Conservation (phyloP, 2,888 invertebrate genomes). For the Amblyjoppa proteus region DNA sequence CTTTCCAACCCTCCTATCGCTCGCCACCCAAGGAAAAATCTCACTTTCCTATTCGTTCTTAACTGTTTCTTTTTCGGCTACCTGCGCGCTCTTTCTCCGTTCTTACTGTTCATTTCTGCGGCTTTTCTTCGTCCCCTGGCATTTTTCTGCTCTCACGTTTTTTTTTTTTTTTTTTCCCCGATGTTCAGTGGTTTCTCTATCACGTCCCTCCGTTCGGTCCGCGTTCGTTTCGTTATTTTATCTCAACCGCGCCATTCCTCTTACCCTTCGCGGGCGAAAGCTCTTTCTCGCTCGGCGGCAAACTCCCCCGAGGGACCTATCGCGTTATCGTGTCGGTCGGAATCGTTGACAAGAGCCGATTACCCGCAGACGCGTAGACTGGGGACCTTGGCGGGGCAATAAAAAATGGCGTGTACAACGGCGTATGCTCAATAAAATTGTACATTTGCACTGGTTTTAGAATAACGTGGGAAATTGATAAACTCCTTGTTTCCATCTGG, state of each 20-base stretch:
- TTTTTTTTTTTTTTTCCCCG: not conserved
- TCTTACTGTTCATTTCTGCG: conserved; percentile 14
- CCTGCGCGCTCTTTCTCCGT: conserved; percentile 37
- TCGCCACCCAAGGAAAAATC: conserved; percentile 36
- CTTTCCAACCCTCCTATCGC: conserved; percentile 41
- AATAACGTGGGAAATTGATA: too few relatives aligned
- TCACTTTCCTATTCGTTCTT: conserved; percentile 39
- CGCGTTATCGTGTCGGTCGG: conserved; percentile 9
- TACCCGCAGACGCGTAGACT: conserved; percentile 61
- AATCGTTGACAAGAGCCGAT: conserved; percentile 67
- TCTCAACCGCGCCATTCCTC: conserved; percentile 43
- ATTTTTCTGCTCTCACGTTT: conserved; percentile 13
- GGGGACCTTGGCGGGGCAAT: not conserved
- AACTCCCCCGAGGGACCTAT: conserved; percentile 47
- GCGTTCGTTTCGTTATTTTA: conserved; percentile 43
- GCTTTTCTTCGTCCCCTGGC: not conserved
- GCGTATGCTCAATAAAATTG: too few relatives aligned
- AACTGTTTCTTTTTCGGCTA: conserved; percentile 33
- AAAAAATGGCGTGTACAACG: not conserved
- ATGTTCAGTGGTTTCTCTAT: conserved; percentile 6
- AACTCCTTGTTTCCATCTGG: too few relatives aligned
- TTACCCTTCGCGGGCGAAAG: not conserved
- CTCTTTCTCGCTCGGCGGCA: conserved; percentile 19
- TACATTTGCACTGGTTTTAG: too few relatives aligned
- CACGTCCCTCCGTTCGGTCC: conserved; percentile 3